These are phyloP conservation scores for Spinibarbus caldwelli DNA, from an alignment of 2,797 vertebrate species.

Conservation along the genomic window DNA sequence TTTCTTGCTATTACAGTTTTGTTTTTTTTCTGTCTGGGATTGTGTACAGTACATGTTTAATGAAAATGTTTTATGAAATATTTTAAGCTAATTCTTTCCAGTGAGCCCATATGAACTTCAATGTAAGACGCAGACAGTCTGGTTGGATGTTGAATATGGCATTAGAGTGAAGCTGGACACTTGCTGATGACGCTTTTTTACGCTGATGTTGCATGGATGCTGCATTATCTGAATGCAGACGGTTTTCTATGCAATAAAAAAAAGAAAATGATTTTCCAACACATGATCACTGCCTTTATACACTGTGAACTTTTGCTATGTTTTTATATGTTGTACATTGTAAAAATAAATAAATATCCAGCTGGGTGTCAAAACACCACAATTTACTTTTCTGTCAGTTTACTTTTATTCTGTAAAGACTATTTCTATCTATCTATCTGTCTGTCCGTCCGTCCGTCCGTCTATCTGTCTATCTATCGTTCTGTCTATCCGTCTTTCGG, in stretches of 20 bases:
- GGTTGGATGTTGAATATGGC: background rate
- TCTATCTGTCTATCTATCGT: background rate
- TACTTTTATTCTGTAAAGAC: too few species aligned
- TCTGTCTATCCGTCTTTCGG: too few species aligned
- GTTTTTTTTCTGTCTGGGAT: background rate
- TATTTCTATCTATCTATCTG: background rate
- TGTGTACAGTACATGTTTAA: background rate
- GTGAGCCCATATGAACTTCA: background rate
- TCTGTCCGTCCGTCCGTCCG: background rate
- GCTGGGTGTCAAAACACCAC: slow-evolving; percentile 59
- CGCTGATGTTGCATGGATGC: slow-evolving; percentile 42
- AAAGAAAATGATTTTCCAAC: slow-evolving; percentile 50
- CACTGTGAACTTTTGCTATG: slow-evolving; percentile 86
- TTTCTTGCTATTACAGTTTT: background rate
- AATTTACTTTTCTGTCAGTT: background rate
- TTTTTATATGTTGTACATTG: slow-evolving; percentile 86
- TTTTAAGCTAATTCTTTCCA: slow-evolving; percentile 20
- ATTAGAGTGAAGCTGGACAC: background rate
- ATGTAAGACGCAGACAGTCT: background rate
- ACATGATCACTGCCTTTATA: slow-evolving; percentile 81
- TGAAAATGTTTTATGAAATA: slow-evolving; percentile 6
- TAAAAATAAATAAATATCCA: slow-evolving; percentile 76
- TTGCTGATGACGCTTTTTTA: background rate
- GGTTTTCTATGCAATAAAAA: slow-evolving; percentile 52
- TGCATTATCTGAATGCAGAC: slow-evolving; percentile 27